Evolutionary conservation across 2,113 vertebrate species (phyloP).

Genomic region (Psilopogon haemacephalus): DNA sequence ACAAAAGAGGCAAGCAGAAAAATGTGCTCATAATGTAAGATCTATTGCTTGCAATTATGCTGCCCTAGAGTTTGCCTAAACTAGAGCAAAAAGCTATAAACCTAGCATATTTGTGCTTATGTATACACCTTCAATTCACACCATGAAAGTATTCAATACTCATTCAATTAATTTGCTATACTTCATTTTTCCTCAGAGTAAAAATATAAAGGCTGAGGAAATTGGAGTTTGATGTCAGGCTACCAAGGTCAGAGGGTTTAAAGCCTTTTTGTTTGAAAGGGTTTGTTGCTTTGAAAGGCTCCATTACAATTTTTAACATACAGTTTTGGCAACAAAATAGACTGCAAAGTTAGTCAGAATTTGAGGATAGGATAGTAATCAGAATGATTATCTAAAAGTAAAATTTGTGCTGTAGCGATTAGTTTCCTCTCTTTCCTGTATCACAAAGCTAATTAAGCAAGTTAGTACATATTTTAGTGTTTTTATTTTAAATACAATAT

Average conservation of each 20-base stretch:
- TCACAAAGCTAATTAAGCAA: not conserved
- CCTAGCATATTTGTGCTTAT: not conserved
- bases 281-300: not conserved
- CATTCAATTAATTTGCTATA: not conserved
- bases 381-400: not conserved
- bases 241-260: not conserved
- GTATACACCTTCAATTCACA: not conserved
- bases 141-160: not conserved
- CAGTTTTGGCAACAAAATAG: not conserved
- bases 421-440: not conserved
- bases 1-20: not conserved
- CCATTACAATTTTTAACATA: not conserved
- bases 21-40: not conserved
- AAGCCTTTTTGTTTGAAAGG: rapidly evolving
- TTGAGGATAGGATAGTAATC: not conserved
- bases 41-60: not conserved
- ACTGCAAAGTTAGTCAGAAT: not conserved
- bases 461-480: not conserved
- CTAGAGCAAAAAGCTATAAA: not conserved
- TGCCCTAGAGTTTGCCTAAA: not conserved
- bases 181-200: not conserved
- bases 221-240: not conserved
- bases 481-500: not conserved
- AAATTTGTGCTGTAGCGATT: not conserved
- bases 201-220: not conserved